These are phyloP conservation scores for Cottus gobio DNA, from an alignment of 2,113 vertebrate species.

Conservation along the genomic window DNA sequence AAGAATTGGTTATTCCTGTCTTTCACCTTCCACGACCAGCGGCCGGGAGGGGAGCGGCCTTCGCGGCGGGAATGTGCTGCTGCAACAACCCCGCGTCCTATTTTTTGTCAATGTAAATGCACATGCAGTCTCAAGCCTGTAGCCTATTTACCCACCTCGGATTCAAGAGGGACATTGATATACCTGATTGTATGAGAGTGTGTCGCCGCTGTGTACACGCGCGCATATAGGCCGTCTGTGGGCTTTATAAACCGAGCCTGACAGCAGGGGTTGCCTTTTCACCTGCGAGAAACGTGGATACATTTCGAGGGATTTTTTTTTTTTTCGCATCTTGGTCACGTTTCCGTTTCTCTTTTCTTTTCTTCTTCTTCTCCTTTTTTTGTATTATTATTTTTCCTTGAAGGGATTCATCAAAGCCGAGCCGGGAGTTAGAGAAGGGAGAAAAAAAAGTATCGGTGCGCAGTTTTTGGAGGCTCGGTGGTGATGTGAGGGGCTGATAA, in stretches of 20 bases:
- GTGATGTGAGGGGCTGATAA: constrained; percentile 77
- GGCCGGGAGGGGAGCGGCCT: constrained; percentile 72
- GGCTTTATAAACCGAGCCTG: constrained; percentile 63
- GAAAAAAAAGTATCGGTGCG: constrained; percentile 60
- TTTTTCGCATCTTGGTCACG: constrained; percentile 61
- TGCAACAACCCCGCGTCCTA: constrained; percentile 66
- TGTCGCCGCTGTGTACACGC: constrained; percentile 5
- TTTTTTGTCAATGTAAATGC: constrained; percentile 76
- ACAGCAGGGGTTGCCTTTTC: constrained; percentile 73
- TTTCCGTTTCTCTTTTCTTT: constrained; percentile 40
- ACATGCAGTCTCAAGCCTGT: constrained; percentile 71
- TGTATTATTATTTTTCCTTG: not conserved
- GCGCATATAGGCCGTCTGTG: constrained; percentile 44
- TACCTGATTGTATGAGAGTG: constrained; percentile 10
- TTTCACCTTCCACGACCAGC: constrained; percentile 68
- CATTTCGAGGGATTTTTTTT: constrained; percentile 68
- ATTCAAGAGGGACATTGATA: constrained; percentile 60
- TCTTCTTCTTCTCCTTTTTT: not conserved
- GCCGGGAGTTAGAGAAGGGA: constrained; percentile 5
- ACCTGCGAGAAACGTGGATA: constrained; percentile 78
- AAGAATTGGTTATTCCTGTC: constrained; percentile 65
- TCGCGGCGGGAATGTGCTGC: constrained; percentile 70
- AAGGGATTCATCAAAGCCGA: constrained; percentile 34
- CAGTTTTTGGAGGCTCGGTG: constrained; percentile 68
- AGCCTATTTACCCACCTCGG: constrained; percentile 58